phyloP scores from a whole-genome alignment of 2,888 invertebrate species.

The Parnassius mnemosyne region DNA sequence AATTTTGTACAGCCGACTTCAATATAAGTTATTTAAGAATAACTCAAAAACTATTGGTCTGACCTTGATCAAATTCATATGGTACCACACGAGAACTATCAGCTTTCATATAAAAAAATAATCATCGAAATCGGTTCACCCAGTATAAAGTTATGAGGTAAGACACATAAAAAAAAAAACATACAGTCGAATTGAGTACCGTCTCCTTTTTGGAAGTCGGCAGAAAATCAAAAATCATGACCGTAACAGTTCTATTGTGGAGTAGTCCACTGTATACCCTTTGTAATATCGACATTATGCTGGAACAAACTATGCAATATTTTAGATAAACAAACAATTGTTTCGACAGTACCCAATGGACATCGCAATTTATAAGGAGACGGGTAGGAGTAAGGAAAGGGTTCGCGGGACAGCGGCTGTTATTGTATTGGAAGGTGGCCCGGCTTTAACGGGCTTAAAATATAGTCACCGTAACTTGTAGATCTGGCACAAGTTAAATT shows the following conservation, averaged over 20 bases:
- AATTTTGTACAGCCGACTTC: too few species aligned
- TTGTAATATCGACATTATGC: slow-evolving; percentile 25
- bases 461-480: slow-evolving; percentile 30
- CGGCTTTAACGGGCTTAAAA: slow-evolving; percentile 62
- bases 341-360: slow-evolving; percentile 56
- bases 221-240: too few species aligned
- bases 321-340: slow-evolving; percentile 50
- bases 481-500: slow-evolving; percentile 30
- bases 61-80: too few species aligned
- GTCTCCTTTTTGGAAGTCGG: too few species aligned
- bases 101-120: too few species aligned
- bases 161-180: too few species aligned
- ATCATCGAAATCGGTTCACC: too few species aligned
- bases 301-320: slow-evolving; percentile 40
- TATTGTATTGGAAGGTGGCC: slow-evolving; percentile 79
- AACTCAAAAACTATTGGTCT: too few species aligned
- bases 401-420: slow-evolving; percentile 63
- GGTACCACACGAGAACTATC: too few species aligned
- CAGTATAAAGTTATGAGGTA: too few species aligned
- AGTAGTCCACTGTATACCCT: background rate
- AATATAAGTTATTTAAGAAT: too few species aligned
- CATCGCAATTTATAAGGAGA: slow-evolving; percentile 75
- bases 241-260: background rate
- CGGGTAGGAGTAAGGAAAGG: slow-evolving; percentile 62
- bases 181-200: too few species aligned